These are phyloP conservation scores for Lepidonotus clava DNA, from an alignment of 2,888 invertebrate species.

Conservation along the genomic window DNA sequence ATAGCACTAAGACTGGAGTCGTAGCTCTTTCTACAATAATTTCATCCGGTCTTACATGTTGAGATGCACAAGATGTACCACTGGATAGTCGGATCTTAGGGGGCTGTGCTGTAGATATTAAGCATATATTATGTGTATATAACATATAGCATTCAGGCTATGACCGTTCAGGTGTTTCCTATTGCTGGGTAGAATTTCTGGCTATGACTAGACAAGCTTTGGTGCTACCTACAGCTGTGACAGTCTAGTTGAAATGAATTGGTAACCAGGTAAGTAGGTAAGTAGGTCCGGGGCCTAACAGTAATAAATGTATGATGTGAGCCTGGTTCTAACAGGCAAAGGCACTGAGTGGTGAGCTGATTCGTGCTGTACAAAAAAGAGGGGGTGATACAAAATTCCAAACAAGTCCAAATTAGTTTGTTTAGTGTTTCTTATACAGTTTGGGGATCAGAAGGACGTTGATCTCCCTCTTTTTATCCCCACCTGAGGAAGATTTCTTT, in stretches of 20 bases:
- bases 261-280: neutral
- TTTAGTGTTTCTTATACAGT: neutral
- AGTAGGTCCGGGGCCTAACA: neutral
- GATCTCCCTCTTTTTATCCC: neutral
- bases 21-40: too few species aligned
- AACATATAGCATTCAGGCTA: neutral
- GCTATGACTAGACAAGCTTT: neutral
- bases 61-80: too few species aligned
- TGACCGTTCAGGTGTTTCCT: too few species aligned
- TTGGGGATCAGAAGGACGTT: constrained; percentile 4
- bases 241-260: neutral
- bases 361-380: too few species aligned
- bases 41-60: too few species aligned
- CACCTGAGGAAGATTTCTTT: neutral
- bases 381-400: too few species aligned
- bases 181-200: too few species aligned
- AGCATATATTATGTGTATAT: neutral
- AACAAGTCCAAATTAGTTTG: neutral
- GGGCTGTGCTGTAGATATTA: neutral
- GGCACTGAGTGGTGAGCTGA: too few species aligned
- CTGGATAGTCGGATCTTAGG: too few species aligned
- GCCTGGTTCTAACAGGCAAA: too few species aligned
- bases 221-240: neutral
- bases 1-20: too few species aligned
- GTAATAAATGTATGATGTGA: neutral